Base-by-base conservation (phyloP, 1,140 invertebrate genomes). In the Microplitis mediator region DNA sequence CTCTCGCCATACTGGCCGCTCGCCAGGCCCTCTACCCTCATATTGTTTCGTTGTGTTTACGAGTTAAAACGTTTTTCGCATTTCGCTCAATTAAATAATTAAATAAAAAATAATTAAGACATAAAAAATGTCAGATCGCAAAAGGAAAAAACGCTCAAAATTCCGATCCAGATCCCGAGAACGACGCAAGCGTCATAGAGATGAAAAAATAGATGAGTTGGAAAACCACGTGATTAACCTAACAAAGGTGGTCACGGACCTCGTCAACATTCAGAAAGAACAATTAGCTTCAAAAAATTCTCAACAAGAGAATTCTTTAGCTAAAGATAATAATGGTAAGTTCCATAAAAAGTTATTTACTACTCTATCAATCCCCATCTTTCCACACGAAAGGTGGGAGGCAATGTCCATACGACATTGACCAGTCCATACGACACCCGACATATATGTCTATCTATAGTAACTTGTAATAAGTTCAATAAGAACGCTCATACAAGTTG, bases 371-470 rank as follows among this genome's bases (percentile, higher is more conserved):
- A 13, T 0, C 51, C 52, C 36, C 66, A 56, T 56, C 50, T 58
- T 52, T 68, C 52, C 32, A 56, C 35, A 68, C 69, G 73, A 74
- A 70, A 67, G 34, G 54, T 71, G 73, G 71, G 63, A 64, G 67
- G 58, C 39, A 32, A 39, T 39, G 36, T 39, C 36, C 36, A 39
- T 39, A 39, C 8, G 36, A 39, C 3, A 39, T 39, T 39, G 36
- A 39, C 36, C 3, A 39, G 60, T 31, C 66, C 72, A 23, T 62
- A 35, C 69, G 61, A 63, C 60, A 52, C 32, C 60, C 14, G 23
- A 35, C 39, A 23, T 11, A 64, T 74, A 69, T 54, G 71, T 71
- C 71, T 63, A 69, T 67, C 69, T 31, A 5, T 71, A 51, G 31
- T 8, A 8, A 50, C 14, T 51, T 54, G 51, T 36, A 14, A 31